These are phyloP conservation scores for Hesperophylax magnus DNA, from an alignment of 1,140 invertebrate species.

Conservation along the genomic window DNA sequence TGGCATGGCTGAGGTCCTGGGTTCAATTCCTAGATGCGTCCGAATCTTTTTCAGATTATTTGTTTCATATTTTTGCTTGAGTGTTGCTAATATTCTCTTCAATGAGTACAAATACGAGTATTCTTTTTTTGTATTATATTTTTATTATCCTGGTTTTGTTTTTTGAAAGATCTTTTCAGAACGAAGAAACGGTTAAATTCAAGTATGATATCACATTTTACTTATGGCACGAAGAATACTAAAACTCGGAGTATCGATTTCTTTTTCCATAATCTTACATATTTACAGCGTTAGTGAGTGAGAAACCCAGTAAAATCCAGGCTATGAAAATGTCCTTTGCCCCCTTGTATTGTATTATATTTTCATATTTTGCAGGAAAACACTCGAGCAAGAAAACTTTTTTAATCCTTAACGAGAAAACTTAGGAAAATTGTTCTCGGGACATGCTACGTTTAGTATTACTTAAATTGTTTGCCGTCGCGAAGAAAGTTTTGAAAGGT, in stretches of 20 bases:
- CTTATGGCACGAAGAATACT: no score
- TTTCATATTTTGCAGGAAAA: constrained; percentile 7
- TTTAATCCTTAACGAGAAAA: constrained; percentile 42
- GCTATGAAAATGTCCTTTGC: constrained; percentile 34
- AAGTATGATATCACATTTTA: no score
- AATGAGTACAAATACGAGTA: no score
- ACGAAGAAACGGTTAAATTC: no score
- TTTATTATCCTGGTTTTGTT: no score
- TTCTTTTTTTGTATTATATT: no score
- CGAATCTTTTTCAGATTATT: no score
- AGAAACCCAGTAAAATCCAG: not conserved
- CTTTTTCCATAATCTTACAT: constrained; percentile 1
- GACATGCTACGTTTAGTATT: constrained; percentile 31
- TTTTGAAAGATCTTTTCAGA: no score
- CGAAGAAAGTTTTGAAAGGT: constrained; percentile 11
- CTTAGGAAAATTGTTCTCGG: constrained; percentile 35
- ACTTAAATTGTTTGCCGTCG: constrained; percentile 36
- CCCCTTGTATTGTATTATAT: not conserved
- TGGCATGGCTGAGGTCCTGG: no score
- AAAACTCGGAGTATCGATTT: not conserved
- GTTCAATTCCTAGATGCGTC: no score
- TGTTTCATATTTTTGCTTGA: no score
- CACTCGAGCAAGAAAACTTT: constrained; percentile 30
- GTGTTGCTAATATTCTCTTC: no score
- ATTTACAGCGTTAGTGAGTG: not conserved